Base-by-base conservation (phyloP, 2,797 vertebrate species). In the Acrossocheilus fasciatus region DNA sequence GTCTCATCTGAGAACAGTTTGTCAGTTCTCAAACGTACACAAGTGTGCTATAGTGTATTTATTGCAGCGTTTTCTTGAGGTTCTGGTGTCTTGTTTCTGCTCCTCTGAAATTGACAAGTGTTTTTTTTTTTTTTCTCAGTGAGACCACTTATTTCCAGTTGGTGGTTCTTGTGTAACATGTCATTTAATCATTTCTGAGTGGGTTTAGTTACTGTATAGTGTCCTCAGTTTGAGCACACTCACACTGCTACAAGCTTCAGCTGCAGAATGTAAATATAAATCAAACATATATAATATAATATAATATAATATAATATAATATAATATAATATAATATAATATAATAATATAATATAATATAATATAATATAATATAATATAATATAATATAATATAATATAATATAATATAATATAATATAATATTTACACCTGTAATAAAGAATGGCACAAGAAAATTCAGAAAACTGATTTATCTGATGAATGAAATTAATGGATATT, bases 121-220 rank as follows among this genome's bases (percentile, higher is more conserved):
- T 88, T 91, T 89, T 92, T 94, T 94, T 94, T 91, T 88, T 86
- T 57, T 66, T 72, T 74, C 47, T 81, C 52, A 72, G 88, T 87
- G 91, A 92, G 90, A 91, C 89, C 90, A 90, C 89, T 91, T 92
- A 74, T 92, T 91, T 93, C 89, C 92, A 93, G 90, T 66, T 88
- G 90, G 90, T 92, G 93, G 92, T 90, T 83, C 81, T 94, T 92
- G 91, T 93, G 88, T 92, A 93, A 95, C 87, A 64, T 30, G 93
- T 92, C 82, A 95, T 94, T 91, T 89, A 93, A 95, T 94, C 89
- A 74, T 85, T 88, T 82, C 87, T 86, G 82, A 90, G 87, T 84
- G 84, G 87, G 84, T 89, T 80, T 88, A 85, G 90, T 88, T 92
- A 91, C 91, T 93, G 93, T 90, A 90, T 91, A 92, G 34, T 82